phyloP scores from a whole-genome alignment of 1,140 invertebrate genomes.

The Neoseiulus cucumeris region DNA sequence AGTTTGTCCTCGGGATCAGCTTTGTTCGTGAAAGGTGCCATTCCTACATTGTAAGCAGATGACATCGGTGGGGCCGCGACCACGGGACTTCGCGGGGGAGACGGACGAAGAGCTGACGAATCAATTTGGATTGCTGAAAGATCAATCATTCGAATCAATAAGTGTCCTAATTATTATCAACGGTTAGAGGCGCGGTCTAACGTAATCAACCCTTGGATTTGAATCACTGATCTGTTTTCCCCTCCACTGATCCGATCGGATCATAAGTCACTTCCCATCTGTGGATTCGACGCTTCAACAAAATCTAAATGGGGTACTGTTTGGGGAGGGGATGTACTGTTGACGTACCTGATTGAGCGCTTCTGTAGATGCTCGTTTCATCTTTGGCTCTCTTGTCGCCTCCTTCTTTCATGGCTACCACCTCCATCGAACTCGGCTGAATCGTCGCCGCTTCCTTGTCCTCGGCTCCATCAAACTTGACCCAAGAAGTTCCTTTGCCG shows the following conservation, averaged over 20 bases:
- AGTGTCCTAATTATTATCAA: neutral
- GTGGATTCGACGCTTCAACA: too few relatives aligned
- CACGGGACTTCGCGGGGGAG: neutral
- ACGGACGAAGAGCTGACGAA: neutral
- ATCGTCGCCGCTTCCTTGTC: slow-evolving; percentile 16
- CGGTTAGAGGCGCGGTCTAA: too few relatives aligned
- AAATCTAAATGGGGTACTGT: too few relatives aligned
- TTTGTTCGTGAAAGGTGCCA: too few relatives aligned
- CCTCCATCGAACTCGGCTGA: slow-evolving; percentile 17
- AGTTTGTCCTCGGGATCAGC: too few relatives aligned
- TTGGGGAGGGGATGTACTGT: neutral
- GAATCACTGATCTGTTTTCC: too few relatives aligned
- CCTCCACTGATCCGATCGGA: too few relatives aligned
- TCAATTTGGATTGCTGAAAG: neutral
- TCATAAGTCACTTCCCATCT: too few relatives aligned
- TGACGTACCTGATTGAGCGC: slow-evolving; percentile 13
- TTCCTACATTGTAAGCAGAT: too few relatives aligned
- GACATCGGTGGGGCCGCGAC: neutral
- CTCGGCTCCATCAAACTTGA: slow-evolving; percentile 18
- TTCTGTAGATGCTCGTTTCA: neutral
- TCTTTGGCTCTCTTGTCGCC: neutral
- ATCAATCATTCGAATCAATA: neutral
- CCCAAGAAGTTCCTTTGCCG: slow-evolving; percentile 14
- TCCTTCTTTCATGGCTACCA: slow-evolving; percentile 10
- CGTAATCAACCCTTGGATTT: too few relatives aligned